phyloP scores from a whole-genome alignment of 1,140 invertebrate species.

The Cotesia glomerata region DNA sequence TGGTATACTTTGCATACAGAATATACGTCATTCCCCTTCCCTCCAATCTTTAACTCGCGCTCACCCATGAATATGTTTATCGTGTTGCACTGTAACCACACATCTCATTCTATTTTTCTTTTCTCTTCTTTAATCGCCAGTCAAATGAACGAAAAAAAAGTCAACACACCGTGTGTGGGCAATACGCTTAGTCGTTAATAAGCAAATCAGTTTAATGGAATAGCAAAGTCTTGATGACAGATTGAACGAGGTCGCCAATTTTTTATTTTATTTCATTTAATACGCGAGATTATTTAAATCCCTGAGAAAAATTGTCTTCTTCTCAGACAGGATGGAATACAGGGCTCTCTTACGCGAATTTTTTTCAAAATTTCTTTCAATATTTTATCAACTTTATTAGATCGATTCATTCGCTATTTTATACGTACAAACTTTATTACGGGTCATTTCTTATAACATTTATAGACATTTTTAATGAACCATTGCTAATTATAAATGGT shows the following conservation, averaged over 20 bases:
- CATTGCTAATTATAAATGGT: too few relatives aligned
- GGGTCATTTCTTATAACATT: not conserved
- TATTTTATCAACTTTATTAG: not conserved
- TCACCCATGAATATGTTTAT: conserved; percentile 47
- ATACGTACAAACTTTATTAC: not conserved
- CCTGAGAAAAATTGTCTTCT: conserved; percentile 12
- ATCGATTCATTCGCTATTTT: not conserved
- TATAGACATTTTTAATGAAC: too few relatives aligned
- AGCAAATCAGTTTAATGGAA: conserved; percentile 17
- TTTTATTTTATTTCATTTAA: not conserved
- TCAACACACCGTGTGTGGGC: conserved; percentile 34
- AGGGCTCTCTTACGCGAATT: not conserved
- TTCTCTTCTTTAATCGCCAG: conserved; percentile 4
- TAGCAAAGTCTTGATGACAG: conserved; percentile 24
- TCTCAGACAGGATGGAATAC: not conserved
- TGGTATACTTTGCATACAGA: conserved; percentile 47
- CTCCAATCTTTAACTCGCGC: not conserved
- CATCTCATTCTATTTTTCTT: not conserved
- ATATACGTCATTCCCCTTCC: conserved; percentile 30
- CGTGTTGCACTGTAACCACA: conserved; percentile 36
- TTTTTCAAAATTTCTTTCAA: not conserved
- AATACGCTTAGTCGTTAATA: conserved; percentile 15
- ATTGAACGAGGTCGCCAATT: conserved; percentile 23
- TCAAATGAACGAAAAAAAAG: not conserved
- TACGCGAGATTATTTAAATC: conserved; percentile 2